Evolutionary conservation across 2,888 invertebrate species (phyloP), one percentile per base, ranked within the genome.

Genomic region (Campoplex capitator): DNA sequence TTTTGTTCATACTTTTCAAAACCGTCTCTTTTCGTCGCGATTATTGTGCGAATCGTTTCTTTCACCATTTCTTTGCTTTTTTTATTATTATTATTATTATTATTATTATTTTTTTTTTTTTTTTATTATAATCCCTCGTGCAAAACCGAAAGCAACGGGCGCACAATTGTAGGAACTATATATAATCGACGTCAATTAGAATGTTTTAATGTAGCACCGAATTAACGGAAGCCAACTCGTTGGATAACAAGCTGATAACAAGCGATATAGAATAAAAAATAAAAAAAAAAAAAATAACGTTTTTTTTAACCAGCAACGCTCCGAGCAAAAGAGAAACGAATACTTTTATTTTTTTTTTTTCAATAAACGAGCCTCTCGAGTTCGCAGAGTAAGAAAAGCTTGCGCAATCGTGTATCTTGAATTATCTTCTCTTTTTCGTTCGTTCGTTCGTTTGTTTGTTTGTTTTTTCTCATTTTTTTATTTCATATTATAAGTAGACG

Each of bases 161-260:
- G 73, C 77, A 77, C 73, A 78, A 84, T 38, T 54, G 11, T 74
- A 87, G 84, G 86, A 87, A 87, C 86, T 84, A 76, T 84, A 73
- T 74, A 70, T 62, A 62, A 62, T 83, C 86, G 79, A 74, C 73
- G 45, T 84, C 62, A 70, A 56, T 76, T 78, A 67, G 65, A 62
- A 88, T 54, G 80, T 67, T 86, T 83, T 75, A 65, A 77, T 80
- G 68, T 86, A 87, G 87, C 87, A 87, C 87, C 87, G 78, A 77
- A 84, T 84, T 7, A 71, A 65, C 78, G 82, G 78, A 84, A 70
- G 48, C 54, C 38, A 82, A 32, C 56, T 62, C 62, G 23, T 58
- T 48, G 54, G 54, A 67, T 73, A 65, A 51, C 75, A 71, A 71
- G 82, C 67, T 28, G 45, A 45, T 23, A 68, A 75, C 65, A 76